A percentile compares a stretch with the other conserved stretches of the same genome.
Conservation (phyloP, 1,140 invertebrate genomes). For the Brachionus calyciflorus region DNA sequence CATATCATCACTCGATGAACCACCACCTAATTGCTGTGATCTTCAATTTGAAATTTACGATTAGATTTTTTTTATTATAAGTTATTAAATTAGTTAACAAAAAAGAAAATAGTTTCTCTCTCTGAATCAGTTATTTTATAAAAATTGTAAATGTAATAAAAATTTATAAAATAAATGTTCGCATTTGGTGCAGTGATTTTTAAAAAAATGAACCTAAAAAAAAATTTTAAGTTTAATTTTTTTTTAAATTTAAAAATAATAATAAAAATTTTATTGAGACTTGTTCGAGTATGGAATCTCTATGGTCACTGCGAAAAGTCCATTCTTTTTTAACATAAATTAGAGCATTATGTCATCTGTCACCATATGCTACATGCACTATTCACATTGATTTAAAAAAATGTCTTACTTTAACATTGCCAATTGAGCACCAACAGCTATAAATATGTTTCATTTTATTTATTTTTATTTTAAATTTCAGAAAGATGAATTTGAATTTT, state of each 20-base stretch:
- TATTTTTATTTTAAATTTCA: constrained; percentile 13
- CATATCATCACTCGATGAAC: constrained; percentile 13
- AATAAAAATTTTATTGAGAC: background rate
- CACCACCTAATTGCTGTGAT: constrained; percentile 42
- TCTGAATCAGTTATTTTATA: background rate
- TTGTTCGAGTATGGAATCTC: no score
- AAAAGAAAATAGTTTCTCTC: constrained; percentile 1
- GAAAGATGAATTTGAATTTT: constrained; percentile 27
- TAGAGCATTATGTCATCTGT: no score
- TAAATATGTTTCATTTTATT: background rate
- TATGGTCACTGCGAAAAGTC: no score
- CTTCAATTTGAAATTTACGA: constrained; percentile 31
- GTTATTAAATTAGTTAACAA: background rate
- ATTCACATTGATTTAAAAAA: background rate
- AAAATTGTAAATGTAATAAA: background rate
- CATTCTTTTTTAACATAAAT: no score
- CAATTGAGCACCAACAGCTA: constrained; percentile 39
- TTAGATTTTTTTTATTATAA: background rate
- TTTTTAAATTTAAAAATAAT: background rate
- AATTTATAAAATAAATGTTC: no score
- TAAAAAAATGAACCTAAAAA: background rate
- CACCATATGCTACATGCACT: no score
- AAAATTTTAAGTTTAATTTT: background rate
- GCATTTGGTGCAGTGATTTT: no score
- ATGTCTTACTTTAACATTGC: constrained; percentile 41